These are phyloP conservation scores for Pyrgilauda ruficollis DNA, from an alignment of 2,113 vertebrate genomes.

Conservation along the genomic window DNA sequence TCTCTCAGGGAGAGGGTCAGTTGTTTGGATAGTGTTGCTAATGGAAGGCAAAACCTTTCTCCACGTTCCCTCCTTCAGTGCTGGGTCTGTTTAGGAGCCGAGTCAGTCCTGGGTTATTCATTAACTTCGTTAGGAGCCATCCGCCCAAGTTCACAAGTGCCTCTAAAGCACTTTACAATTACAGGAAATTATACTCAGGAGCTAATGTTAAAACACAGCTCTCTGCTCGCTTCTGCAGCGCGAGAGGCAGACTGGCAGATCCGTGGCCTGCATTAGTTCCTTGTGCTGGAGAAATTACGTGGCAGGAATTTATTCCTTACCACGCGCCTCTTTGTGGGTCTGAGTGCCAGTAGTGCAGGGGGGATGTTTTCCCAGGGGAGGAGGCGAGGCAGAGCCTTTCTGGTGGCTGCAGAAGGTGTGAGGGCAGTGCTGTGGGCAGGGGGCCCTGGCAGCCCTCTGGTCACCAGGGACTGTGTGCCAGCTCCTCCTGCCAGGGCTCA, in stretches of 20 bases:
- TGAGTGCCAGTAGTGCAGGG: not conserved
- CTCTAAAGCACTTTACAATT: conserved; percentile 50
- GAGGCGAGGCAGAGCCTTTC: not conserved
- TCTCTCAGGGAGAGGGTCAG: conserved; percentile 49
- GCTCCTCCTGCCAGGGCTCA: not conserved
- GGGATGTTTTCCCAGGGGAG: not conserved
- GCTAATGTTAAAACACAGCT: conserved; percentile 28
- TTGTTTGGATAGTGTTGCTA: conserved; percentile 62
- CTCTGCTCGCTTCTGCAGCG: not conserved
- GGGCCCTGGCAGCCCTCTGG: not conserved
- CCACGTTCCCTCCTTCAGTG: conserved; percentile 9
- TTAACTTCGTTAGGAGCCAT: conserved; percentile 36
- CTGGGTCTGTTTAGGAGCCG: not conserved
- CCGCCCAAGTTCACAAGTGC: conserved; percentile 38
- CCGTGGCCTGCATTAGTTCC: not conserved
- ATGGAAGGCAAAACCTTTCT: conserved; percentile 60
- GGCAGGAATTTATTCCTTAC: not conserved
- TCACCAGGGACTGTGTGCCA: not conserved
- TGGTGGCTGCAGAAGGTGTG: not conserved
- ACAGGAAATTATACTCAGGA: conserved; percentile 24
- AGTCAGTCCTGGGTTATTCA: conserved; percentile 39
- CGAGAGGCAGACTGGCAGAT: not conserved
- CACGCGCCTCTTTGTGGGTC: rapidly evolving
- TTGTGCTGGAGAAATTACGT: not conserved
- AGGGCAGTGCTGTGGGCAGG: not conserved